Evolutionary conservation across 2,888 invertebrate species (phyloP).

Genomic region (Blomia tropicalis): DNA sequence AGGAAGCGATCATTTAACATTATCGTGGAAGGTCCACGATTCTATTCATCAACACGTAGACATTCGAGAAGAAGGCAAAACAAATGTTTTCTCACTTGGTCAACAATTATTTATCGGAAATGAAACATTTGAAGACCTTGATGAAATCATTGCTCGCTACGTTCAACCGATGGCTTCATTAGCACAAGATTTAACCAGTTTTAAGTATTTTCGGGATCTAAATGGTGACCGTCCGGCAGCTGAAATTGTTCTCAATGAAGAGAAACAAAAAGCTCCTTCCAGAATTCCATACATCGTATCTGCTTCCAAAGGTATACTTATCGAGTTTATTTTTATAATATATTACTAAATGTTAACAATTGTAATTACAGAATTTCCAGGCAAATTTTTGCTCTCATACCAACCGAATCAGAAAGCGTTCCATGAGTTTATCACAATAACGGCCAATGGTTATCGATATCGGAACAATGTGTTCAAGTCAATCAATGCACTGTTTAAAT

Average conservation of each 20-base stretch:
- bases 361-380: slow-evolving; percentile 49
- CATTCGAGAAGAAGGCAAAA: slow-evolving; percentile 84
- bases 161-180: slow-evolving; percentile 91
- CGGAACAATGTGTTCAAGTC: slow-evolving; percentile 72
- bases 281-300: slow-evolving; percentile 77
- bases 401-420: slow-evolving; percentile 51
- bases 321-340: neutral
- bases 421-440: slow-evolving; percentile 80
- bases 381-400: slow-evolving; percentile 85
- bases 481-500: slow-evolving; percentile 60
- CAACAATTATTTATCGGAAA: slow-evolving; percentile 62
- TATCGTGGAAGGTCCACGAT: slow-evolving; percentile 95
- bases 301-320: slow-evolving; percentile 46
- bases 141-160: slow-evolving; percentile 93
- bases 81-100: slow-evolving; percentile 86
- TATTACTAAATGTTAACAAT: no score
- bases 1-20: slow-evolving; percentile 84
- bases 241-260: slow-evolving; percentile 69
- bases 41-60: slow-evolving; percentile 91
- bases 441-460: slow-evolving; percentile 81
- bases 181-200: slow-evolving; percentile 72
- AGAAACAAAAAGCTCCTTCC: slow-evolving; percentile 67
- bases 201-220: slow-evolving; percentile 70
- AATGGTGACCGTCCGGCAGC: slow-evolving; percentile 63
- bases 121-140: slow-evolving; percentile 63